Percentiles rank a stretch among this genome's conserved stretches.
Conservation (phyloP, 2,797 vertebrate species). For the Myotis daubentonii region DNA sequence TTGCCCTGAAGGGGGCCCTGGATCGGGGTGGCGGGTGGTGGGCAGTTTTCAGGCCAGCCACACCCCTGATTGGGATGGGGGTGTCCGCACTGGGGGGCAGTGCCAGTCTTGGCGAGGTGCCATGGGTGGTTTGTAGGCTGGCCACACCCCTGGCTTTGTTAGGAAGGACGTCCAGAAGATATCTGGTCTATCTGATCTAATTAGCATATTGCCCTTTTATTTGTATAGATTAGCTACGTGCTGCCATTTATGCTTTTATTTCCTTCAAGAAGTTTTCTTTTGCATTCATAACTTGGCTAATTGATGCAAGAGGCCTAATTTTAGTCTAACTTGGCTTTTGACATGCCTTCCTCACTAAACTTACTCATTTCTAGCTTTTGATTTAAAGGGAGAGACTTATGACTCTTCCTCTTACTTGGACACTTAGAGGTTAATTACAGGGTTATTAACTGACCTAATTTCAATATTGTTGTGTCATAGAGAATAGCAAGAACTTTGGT, state of each 20-base stretch:
- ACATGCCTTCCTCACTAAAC: neutral
- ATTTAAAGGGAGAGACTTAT: neutral
- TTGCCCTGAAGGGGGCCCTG: too few relatives aligned
- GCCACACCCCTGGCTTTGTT: too few relatives aligned
- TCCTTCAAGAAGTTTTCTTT: neutral
- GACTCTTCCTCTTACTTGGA: neutral
- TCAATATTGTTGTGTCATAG: neutral
- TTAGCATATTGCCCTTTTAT: too few relatives aligned
- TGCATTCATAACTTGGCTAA: neutral
- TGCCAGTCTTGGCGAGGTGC: too few relatives aligned
- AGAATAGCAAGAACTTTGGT: neutral
- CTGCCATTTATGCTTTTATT: neutral
- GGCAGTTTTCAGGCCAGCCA: too few relatives aligned
- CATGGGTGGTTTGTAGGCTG: too few relatives aligned
- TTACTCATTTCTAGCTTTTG: neutral
- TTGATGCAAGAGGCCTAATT: neutral
- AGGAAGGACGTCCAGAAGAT: too few relatives aligned
- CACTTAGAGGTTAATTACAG: neutral
- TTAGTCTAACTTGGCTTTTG: neutral
- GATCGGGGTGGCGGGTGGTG: too few relatives aligned
- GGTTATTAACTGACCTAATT: neutral
- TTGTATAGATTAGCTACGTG: neutral
- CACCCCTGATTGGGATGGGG: too few relatives aligned
- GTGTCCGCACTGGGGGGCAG: too few relatives aligned
- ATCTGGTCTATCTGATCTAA: too few relatives aligned